Percentiles rank a stretch among this genome's conserved stretches.
phyloP scores from a whole-genome alignment of 2,888 invertebrate species.

The Chalcosyrphus nemorum region DNA sequence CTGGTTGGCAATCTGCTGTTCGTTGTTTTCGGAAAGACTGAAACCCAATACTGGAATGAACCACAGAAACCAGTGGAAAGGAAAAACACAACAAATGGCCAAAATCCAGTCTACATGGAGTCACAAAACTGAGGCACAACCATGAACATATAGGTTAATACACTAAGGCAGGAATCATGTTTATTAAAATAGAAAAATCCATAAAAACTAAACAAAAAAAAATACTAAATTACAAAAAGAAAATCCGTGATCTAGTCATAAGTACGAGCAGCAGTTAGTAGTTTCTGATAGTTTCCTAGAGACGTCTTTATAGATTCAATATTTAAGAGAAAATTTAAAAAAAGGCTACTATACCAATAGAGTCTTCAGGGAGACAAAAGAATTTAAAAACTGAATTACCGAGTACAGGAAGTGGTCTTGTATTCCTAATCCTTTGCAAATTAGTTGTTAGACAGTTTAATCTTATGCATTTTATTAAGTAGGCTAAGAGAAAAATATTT shows the following conservation, averaged over 20 bases:
- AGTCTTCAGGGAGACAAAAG: constrained; percentile 1
- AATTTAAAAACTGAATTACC: constrained; percentile 2
- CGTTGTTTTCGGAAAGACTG: constrained; percentile 86
- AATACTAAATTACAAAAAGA: constrained; percentile 44
- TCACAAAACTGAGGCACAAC: constrained; percentile 48
- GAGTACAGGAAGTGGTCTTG: constrained; percentile 6
- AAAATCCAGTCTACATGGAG: constrained; percentile 46
- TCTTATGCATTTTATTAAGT: constrained; percentile 29
- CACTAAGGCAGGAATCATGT: neutral
- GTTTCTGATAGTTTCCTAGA: constrained; percentile 4
- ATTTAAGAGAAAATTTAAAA: neutral
- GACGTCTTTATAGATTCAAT: neutral
- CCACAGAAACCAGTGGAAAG: constrained; percentile 76
- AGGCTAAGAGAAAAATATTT: constrained; percentile 20
- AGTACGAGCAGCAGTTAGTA: constrained; percentile 36
- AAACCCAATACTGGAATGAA: constrained; percentile 88
- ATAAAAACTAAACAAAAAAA: neutral
- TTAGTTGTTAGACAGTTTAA: constrained; percentile 4
- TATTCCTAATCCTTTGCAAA: neutral
- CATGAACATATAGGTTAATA: neutral
- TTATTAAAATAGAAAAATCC: constrained; percentile 1
- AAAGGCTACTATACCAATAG: neutral
- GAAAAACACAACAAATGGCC: constrained; percentile 49
- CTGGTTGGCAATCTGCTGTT: constrained; percentile 87
- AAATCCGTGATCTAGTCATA: constrained; percentile 71